These are phyloP conservation scores for Oncorhynchus masou DNA, from an alignment of 2,113 vertebrate species.

Conservation along the genomic window DNA sequence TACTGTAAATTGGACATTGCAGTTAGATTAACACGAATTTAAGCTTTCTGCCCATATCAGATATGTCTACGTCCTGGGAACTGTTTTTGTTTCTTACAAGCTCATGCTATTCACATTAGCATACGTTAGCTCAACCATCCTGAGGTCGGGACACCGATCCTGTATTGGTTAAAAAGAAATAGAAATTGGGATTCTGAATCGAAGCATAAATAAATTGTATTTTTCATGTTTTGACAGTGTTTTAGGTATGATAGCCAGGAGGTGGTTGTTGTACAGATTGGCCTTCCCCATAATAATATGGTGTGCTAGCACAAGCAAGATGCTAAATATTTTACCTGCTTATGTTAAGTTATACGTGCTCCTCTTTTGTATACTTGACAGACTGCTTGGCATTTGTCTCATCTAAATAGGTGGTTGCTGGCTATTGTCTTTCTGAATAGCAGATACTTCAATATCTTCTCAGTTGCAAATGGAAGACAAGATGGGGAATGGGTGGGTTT, in stretches of 20 bases:
- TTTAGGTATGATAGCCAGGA: not conserved
- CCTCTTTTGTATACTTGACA: not conserved
- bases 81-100: too few species aligned
- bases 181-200: not conserved
- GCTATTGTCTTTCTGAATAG: not conserved
- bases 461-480: not conserved
- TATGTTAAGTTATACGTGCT: not conserved
- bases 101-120: too few species aligned
- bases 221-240: not conserved
- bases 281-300: not conserved
- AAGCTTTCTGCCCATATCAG: too few species aligned
- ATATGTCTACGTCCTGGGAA: too few species aligned
- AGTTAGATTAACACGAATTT: too few species aligned
- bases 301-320: not conserved
- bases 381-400: not conserved
- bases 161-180: not conserved
- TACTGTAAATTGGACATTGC: too few species aligned
- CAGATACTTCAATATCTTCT: not conserved
- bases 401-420: not conserved
- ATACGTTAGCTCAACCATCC: too few species aligned
- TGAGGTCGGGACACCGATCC: too few species aligned
- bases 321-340: too few species aligned
- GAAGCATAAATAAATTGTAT: too few species aligned
- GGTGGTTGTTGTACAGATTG: not conserved
- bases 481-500: too few species aligned